Evolutionary conservation across 2,888 invertebrate genomes (phyloP), one percentile per base, ranked within the genome.

Genomic region (Stenodera caucasica): DNA sequence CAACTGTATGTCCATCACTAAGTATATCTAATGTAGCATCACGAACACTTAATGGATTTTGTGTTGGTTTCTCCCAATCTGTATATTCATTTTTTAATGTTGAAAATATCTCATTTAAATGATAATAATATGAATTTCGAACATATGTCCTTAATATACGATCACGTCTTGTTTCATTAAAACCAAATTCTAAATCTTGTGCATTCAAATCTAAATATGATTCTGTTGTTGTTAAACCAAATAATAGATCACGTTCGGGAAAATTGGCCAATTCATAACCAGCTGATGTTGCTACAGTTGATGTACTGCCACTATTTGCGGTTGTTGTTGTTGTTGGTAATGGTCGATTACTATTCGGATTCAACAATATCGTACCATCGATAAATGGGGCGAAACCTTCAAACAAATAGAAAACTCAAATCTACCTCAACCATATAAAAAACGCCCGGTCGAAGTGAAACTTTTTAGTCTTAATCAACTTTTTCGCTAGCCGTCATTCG

Each of bases 81-180:
- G 96, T 96, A 82, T 98, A 98, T 81, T 97, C 96, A 80, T 97
- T 96, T 79, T 85, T 85, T 72, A 97, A 84, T 56, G 96, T 95
- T 55, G 96, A 94, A 81, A 94, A 93, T 76, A 94, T 94, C 83
- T 97, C 96, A 81, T 94, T 95, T 72, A 96, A 86, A 82, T 98
- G 97, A 82, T 91, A 98, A 78, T 92, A 91, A 82, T 93, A 98
- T 60, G 96, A 90, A 83, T 98, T 98, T 67, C 96, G 87, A 65
- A 97, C 96, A 81, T 93, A 92, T 53, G 95, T 96, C 82, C 97
- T 85, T 71, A 94, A 84, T 77, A 94, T 92, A 63, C 92, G 86
- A 81, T 94, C 94, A 64, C 93, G 84, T 62, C 92, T 84, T 66
- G 91, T 91, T 81, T 94, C 92, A 81, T 94, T 92, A 80, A 98